Evolutionary conservation across 2,113 vertebrate species (phyloP).

Genomic region (Eretmochelys imbricata): DNA sequence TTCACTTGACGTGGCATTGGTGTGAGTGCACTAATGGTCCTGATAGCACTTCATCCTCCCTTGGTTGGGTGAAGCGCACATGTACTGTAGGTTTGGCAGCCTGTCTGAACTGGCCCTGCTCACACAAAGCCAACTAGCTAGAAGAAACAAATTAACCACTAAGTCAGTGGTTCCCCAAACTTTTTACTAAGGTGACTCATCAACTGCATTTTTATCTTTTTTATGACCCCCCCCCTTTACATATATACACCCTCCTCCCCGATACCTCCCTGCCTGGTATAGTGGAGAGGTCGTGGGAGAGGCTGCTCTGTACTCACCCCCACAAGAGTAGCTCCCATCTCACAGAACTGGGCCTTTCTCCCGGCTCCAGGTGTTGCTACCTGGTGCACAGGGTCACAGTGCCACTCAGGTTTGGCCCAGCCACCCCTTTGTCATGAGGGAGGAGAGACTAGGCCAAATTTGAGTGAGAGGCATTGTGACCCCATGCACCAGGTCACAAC

Average conservation of each 20-base stretch:
- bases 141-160: neutral
- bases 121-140: neutral
- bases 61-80: neutral
- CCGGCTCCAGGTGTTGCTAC: neutral
- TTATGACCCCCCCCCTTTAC: neutral
- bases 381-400: too few species aligned
- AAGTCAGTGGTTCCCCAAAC: neutral
- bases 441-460: neutral
- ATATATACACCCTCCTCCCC: neutral
- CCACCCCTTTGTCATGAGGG: neutral
- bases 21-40: neutral
- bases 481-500: neutral
- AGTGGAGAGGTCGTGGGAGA: neutral
- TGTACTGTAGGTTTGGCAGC: neutral
- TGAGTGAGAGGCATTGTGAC: neutral
- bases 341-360: neutral
- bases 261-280: neutral
- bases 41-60: neutral
- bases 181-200: neutral
- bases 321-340: neutral
- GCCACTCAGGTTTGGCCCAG: neutral
- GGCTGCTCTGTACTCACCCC: neutral
- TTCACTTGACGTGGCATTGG: neutral
- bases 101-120: neutral
- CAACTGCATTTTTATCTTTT: neutral